Evolutionary conservation across 2,888 invertebrate genomes (phyloP).

Genomic region (Horisme vitalbata): DNA sequence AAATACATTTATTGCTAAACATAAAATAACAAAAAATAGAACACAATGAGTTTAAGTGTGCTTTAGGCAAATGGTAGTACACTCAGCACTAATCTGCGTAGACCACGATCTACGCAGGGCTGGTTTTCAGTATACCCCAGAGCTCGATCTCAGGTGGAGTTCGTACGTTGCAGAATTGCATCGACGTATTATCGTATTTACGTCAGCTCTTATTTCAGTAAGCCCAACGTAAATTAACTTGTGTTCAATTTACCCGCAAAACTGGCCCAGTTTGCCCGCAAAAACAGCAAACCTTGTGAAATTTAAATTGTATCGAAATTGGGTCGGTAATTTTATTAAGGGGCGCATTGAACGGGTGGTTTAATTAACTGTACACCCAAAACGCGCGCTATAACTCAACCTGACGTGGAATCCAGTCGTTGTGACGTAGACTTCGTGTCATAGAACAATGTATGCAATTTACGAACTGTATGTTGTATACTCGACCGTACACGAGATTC

Average conservation of each 20-base stretch:
- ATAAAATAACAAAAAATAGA: no score
- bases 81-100: no score
- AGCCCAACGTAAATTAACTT: no score
- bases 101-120: no score
- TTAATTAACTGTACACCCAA: conserved; percentile 64
- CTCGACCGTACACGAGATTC: neutral
- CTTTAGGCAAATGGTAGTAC: no score
- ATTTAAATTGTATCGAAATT: conserved; percentile 51
- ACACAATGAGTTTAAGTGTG: no score
- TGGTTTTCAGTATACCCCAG: no score
- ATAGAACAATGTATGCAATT: conserved; percentile 17
- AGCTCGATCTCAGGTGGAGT: no score
- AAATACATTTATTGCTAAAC: no score
- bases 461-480: conserved; percentile 16
- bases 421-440: conserved; percentile 26
- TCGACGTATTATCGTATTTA: no score
- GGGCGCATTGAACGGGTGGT: conserved; percentile 55
- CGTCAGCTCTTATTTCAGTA: no score
- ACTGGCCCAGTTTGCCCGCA: conserved; percentile 16
- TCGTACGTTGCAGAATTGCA: no score
- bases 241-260: neutral
- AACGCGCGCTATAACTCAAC: conserved; percentile 53
- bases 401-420: conserved; percentile 42
- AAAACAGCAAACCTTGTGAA: conserved; percentile 28
- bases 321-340: conserved; percentile 56